Conservation (phyloP, 2,113 vertebrate genomes). For the Cavia porcellus region DNA sequence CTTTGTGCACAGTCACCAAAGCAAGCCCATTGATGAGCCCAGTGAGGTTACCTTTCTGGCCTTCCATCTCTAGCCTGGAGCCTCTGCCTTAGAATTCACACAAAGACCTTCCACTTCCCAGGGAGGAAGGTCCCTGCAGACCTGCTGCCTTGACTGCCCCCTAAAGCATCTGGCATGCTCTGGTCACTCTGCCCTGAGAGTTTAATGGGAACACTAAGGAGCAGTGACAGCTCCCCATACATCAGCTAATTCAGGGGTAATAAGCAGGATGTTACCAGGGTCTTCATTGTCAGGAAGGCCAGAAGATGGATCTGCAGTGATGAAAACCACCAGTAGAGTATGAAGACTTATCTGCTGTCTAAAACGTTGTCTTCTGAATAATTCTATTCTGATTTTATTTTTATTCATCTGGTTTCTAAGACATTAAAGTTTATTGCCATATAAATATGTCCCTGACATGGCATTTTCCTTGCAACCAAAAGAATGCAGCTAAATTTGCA, state of each 20-base stretch:
- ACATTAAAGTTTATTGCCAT: constrained; percentile 58
- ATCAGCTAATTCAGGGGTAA: constrained; percentile 57
- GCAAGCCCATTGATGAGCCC: constrained; percentile 44
- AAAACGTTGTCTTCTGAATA: constrained; percentile 55
- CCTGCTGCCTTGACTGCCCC: not conserved
- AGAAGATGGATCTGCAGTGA: constrained; percentile 14
- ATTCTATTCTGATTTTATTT: constrained; percentile 60
- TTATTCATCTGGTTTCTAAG: constrained; percentile 29
- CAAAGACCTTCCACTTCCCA: not conserved
- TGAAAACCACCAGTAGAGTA: not conserved
- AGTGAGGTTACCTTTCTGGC: constrained; percentile 63
- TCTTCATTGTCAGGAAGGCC: not conserved
- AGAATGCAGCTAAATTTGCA: constrained; percentile 37
- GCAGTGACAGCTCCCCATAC: constrained; percentile 5
- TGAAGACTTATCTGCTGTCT: not conserved
- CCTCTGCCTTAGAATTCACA: not conserved
- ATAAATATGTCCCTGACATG: constrained; percentile 37
- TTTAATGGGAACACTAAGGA: constrained; percentile 81
- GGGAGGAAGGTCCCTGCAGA: not conserved
- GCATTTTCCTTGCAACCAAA: constrained; percentile 54
- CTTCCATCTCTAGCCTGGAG: constrained; percentile 34
- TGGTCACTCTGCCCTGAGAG: constrained; percentile 42
- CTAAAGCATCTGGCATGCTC: constrained; percentile 11
- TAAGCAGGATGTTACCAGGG: constrained; percentile 50
- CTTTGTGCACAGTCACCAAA: not conserved